Percentiles rank a stretch among this genome's conserved stretches.
phyloP scores from a whole-genome alignment of 2,113 vertebrate genomes.

The Gavia stellata region DNA sequence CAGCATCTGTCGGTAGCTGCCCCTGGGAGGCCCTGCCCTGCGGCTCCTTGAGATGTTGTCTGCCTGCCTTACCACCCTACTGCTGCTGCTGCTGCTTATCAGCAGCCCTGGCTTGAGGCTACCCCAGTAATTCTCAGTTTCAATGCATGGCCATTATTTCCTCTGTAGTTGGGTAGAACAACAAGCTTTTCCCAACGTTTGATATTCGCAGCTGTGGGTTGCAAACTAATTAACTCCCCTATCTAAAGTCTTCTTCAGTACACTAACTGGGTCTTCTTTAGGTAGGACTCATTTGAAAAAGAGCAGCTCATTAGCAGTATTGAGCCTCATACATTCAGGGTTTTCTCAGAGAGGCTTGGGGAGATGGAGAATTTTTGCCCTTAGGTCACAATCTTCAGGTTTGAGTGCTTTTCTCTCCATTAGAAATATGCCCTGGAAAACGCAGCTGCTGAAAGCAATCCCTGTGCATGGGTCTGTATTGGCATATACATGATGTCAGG shows the following conservation, averaged over 20 bases:
- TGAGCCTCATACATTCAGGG: neutral
- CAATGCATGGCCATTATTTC: neutral
- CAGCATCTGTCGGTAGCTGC: neutral
- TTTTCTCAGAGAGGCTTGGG: neutral
- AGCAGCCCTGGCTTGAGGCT: slow-evolving; percentile 23
- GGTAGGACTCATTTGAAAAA: neutral
- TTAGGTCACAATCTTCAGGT: neutral
- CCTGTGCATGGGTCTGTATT: neutral
- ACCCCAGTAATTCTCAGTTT: neutral
- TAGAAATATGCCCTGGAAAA: neutral
- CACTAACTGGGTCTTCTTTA: neutral
- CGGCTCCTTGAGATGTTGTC: neutral
- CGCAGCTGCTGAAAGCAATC: neutral
- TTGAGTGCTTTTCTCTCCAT: neutral
- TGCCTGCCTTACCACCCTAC: neutral
- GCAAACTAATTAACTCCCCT: slow-evolving; percentile 8
- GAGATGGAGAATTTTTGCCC: neutral
- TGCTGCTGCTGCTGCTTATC: slow-evolving; percentile 24
- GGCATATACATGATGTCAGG: neutral
- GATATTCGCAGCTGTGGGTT: neutral
- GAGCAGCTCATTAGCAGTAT: neutral
- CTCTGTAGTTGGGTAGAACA: neutral
- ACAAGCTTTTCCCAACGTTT: neutral
- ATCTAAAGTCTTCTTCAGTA: slow-evolving; percentile 11
- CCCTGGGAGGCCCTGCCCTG: neutral